Percentiles rank a stretch among this genome's conserved stretches.
Evolutionary conservation across 2,797 vertebrate genomes (phyloP).

Genomic region (Paramormyrops hopkinsi): DNA sequence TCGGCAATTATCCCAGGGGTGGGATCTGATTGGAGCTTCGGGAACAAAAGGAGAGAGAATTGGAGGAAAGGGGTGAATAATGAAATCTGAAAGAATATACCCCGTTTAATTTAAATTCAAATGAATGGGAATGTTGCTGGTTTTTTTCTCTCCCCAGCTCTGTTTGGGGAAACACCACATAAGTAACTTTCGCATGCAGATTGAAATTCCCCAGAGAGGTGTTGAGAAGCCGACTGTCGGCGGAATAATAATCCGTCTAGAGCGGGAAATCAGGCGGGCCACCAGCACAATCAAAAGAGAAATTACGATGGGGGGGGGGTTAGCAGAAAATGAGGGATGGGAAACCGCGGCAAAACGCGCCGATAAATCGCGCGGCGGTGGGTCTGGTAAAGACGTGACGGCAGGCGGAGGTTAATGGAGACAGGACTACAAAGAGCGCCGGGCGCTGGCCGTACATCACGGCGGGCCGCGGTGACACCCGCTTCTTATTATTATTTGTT

Average conservation of each 20-base stretch:
- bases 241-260: neutral
- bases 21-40: neutral
- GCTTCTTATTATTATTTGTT: neutral
- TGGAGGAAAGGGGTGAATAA: neutral
- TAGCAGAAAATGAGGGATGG: neutral
- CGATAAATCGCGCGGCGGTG: neutral
- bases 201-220: neutral
- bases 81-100: slow-evolving; percentile 11
- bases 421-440: neutral
- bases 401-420: neutral
- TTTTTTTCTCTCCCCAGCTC: neutral
- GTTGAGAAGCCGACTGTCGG: neutral
- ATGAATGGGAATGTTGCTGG: neutral
- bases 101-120: slow-evolving; percentile 10
- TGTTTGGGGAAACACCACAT: neutral
- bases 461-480: neutral
- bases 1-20: neutral
- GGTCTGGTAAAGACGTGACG: neutral
- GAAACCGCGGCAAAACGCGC: neutral
- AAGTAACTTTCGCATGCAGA: slow-evolving; percentile 14
- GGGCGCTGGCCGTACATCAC: neutral
- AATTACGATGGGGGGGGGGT: neutral
- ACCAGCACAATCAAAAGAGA: neutral
- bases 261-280: neutral
- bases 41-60: neutral